Evolutionary conservation across 2,888 invertebrate species (phyloP).

Genomic region (Empis livida): DNA sequence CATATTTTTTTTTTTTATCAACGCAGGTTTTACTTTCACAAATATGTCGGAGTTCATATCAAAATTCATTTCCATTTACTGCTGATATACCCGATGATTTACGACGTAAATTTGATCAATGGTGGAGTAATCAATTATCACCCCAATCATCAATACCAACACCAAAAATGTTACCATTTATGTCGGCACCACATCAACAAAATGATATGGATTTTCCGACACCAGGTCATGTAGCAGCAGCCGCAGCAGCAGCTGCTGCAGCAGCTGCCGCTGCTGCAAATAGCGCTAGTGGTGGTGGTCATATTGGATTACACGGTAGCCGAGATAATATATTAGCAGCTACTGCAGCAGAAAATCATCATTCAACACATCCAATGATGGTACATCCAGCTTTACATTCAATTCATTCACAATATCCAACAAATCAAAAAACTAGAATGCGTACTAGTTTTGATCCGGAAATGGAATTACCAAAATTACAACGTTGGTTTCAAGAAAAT

Average conservation of each 20-base stretch:
- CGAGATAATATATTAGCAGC: constrained; percentile 12
- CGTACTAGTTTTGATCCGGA: constrained; percentile 95
- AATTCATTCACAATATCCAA: constrained; percentile 40
- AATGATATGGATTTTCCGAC: constrained; percentile 32
- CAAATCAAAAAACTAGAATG: constrained; percentile 85
- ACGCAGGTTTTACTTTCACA: constrained; percentile 72
- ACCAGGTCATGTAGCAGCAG: constrained; percentile 31
- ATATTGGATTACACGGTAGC: constrained; percentile 27
- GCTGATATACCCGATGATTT: constrained; percentile 72
- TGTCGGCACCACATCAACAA: constrained; percentile 26
- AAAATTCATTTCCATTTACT: constrained; percentile 50
- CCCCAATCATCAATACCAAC: constrained; percentile 42
- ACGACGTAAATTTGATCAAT: constrained; percentile 78
- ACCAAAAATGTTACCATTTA: constrained; percentile 39
- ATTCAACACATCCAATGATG: constrained; percentile 26
- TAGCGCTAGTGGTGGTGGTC: constrained; percentile 37
- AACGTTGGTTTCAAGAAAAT: constrained; percentile 94
- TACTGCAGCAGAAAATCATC: constrained; percentile 17
- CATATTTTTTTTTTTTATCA: constrained; percentile 18
- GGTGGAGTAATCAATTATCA: constrained; percentile 70
- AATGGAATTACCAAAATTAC: constrained; percentile 87
- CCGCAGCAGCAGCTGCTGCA: constrained; percentile 41
- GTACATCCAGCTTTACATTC: constrained; percentile 65
- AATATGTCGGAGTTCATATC: constrained; percentile 65
- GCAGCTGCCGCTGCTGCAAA: constrained; percentile 40